These are phyloP conservation scores for Euwallacea similis DNA, from an alignment of 1,140 invertebrate species.

Conservation along the genomic window DNA sequence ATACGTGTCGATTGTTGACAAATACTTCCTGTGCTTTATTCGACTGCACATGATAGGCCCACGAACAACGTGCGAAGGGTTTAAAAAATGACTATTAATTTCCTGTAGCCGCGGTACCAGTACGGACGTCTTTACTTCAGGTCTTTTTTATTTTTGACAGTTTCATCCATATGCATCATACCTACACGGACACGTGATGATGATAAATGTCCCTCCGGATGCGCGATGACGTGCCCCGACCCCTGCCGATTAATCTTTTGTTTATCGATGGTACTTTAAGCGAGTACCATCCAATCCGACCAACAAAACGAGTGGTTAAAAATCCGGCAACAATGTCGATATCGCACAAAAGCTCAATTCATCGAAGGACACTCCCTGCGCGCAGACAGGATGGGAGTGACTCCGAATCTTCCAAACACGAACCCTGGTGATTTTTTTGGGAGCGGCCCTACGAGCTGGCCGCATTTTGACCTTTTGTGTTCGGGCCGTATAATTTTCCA, in stretches of 20 bases:
- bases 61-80: constrained; percentile 16
- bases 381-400: constrained; percentile 33
- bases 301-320: neutral
- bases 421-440: constrained; percentile 31
- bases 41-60: neutral
- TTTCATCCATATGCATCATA: neutral
- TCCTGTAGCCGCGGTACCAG: constrained; percentile 5
- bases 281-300: neutral
- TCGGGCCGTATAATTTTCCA: constrained; percentile 19
- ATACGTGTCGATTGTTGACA: neutral
- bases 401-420: constrained; percentile 33
- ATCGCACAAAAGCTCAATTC: constrained; percentile 12
- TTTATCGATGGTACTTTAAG: neutral
- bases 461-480: constrained; percentile 24
- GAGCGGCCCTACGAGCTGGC: constrained; percentile 16
- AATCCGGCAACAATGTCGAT: constrained; percentile 7
- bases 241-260: constrained; percentile 3
- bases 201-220: constrained; percentile 18
- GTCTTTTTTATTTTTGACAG: constrained; percentile 1
- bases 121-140: constrained; percentile 14
- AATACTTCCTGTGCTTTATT: neutral
- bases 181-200: neutral
- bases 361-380: constrained; percentile 23
- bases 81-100: constrained; percentile 23
- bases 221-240: constrained; percentile 1